Evolutionary conservation across 1,140 invertebrate species (phyloP), one percentile per base, ranked within the genome.

Genomic region (Drosophila arizonae): DNA sequence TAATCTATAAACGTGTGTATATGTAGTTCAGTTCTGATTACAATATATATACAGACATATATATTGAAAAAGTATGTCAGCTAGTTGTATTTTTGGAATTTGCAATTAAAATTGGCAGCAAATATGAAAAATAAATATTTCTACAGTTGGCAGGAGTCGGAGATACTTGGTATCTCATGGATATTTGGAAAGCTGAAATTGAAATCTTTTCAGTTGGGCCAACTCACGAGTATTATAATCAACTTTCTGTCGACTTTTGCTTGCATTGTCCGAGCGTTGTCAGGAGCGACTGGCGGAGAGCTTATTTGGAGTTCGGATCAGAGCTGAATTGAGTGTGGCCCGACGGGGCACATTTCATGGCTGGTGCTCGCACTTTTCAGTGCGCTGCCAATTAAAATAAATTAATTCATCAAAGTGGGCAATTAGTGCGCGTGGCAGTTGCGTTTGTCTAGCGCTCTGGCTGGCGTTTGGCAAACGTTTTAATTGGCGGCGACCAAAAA

Each of bases 351-450:
- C 50, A 67, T 67, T 72, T 68, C 57, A 72, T 60, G 36, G 54
- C 30, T 24, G 5, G n/a, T 67, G 48, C 48, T 30, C 54, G 30
- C 28, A 51, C 30, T 60, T 61, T 67, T 33, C 56, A 60, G 55
- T 67, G 58, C 43, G 63, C 39, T 15, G 54, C 24, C 68, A 75
- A 75, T 75, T 75, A 71, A 75, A 75, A 65, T 71, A 71, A 71
- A 75, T 75, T 39, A 71, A 71, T 61, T 71, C 56, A 61, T 71
- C 60, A 48, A 56, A 64, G 68, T 63, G 48, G 61, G 54, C 72
- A 75, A 75, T 71, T 65, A 74, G 72, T 54, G 46, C 56, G 24
- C 41, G 55, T 52, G 56, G 13, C 69, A 60, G 45, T 70, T 58
- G 30, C 68, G 64, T 45, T 30, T 21, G 39, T 61, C 30, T 72